phyloP scores from a whole-genome alignment of 2,797 vertebrate genomes.

The Oreortyx pictus region DNA sequence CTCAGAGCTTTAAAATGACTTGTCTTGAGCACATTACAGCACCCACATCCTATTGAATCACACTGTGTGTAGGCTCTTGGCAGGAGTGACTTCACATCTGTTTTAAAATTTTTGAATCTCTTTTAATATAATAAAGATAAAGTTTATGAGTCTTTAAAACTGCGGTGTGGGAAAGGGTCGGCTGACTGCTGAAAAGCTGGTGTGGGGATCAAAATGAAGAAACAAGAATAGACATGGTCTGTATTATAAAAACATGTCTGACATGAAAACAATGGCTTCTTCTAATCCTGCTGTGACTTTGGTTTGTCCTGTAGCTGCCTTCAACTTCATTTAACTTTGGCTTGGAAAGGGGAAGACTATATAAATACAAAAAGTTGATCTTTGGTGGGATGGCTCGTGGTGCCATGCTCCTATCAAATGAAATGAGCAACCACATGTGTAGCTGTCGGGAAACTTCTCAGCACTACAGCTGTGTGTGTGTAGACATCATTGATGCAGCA shows the following conservation, averaged over 20 bases:
- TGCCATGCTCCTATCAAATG: conserved; percentile 4
- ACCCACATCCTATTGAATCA: conserved; percentile 55
- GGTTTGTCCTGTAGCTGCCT: conserved; percentile 3
- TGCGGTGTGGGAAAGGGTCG: conserved; percentile 54
- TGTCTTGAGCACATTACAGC: conserved; percentile 49
- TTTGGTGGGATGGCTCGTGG: not conserved
- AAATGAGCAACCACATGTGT: not conserved
- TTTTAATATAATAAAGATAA: conserved; percentile 63
- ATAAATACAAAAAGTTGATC: conserved; percentile 14
- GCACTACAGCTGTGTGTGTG: accelerated
- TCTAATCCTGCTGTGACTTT: conserved; percentile 4
- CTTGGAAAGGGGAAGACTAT: not conserved
- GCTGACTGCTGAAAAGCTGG: conserved; percentile 48
- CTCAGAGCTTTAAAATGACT: conserved; percentile 43
- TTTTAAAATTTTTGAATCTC: conserved; percentile 61
- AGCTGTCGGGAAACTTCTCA: not conserved
- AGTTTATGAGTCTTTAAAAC: conserved; percentile 63
- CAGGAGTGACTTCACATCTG: conserved; percentile 43
- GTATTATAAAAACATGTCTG: conserved; percentile 57
- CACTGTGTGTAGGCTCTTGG: conserved; percentile 49
- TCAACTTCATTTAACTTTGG: conserved; percentile 33
- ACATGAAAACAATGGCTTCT: conserved; percentile 45
- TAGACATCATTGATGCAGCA: not conserved
- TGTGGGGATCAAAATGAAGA: conserved; percentile 51
- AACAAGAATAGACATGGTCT: conserved; percentile 33